These are phyloP conservation scores for Pristionchus pacificus DNA, from an alignment of 1,140 invertebrate genomes.

Conservation along the genomic window DNA sequence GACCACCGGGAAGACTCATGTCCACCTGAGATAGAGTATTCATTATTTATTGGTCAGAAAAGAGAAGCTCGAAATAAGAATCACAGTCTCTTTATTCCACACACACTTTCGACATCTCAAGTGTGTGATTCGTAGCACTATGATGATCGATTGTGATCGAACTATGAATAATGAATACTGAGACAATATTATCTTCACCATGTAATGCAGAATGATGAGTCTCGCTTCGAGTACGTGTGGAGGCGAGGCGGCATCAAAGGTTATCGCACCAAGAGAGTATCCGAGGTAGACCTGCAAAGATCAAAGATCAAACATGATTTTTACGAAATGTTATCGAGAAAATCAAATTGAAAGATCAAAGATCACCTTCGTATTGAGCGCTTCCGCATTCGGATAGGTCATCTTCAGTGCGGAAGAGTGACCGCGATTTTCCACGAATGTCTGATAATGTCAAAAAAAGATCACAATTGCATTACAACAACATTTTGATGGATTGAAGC, in stretches of 20 bases:
- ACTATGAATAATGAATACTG: no score
- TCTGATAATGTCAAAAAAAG: no score
- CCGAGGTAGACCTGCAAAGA: constrained; percentile 28
- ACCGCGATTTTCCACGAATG: constrained; percentile 31
- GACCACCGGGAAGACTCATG: constrained; percentile 42
- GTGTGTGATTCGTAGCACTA: no score
- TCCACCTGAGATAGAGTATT: constrained; percentile 38
- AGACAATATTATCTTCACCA: no score
- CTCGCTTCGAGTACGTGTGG: constrained; percentile 40
- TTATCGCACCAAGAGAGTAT: constrained; percentile 44
- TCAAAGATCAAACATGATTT: constrained; percentile 2
- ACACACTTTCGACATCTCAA: no score
- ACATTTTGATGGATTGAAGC: constrained; percentile 11
- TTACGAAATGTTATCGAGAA: constrained; percentile 19
- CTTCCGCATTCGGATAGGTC: constrained; percentile 45
- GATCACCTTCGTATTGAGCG: constrained; percentile 38
- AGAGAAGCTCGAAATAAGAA: no score
- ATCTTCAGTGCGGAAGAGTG: constrained; percentile 29
- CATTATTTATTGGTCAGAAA: no score
- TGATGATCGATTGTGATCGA: no score
- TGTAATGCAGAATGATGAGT: constrained; percentile 50
- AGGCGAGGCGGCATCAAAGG: constrained; percentile 10
- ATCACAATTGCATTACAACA: constrained; percentile 8
- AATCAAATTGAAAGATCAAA: no score
- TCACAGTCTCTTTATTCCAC: no score